Base-by-base conservation (phyloP, 1,140 invertebrate species). In the Globodera ellingtonae region DNA sequence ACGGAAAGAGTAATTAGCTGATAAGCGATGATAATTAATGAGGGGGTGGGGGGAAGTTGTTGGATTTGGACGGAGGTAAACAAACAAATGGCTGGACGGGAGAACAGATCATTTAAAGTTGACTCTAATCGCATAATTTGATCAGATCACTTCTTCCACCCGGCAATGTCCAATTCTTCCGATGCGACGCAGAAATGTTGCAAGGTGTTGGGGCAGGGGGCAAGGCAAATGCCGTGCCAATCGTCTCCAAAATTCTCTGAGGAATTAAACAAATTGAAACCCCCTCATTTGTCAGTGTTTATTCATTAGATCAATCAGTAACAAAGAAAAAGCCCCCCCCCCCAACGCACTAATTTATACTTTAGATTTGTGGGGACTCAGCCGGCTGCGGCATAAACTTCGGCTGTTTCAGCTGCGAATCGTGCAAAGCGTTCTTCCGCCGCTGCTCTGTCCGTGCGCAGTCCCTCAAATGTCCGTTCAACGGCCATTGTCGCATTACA, bases 361-460 rank as follows among this genome's bases (percentile, higher is more conserved):
- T 13, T 52, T 2, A 74, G 72, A 74, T 74, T 59, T 74, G 72
- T n/a, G 72, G 72, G 6, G 72, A 74, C 24, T 59, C n/a, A 15
- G 48, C 44, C 21, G 50, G 50, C n/a, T 70, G 67, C 35, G 72
- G 72, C 50, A 21, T 65, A 5, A 74, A 74, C 46, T 74, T 74
- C 18, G 50, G 50, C 50, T 56, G 50, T 59, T n/a, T 74, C 35
- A 74, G 72, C 24, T 74, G 72, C 59, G 72, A 74, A 1, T 59
- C 50, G 50, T 74, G 72, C 72, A 74, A 74, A n/a, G 72, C 72
- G 8, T 74, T 74, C 47, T 74, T 74, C 46, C 72, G 72, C 50
- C 50, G 72, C 35, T 59, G 59, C 21, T 74, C 44, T 4, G 50
- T 52, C 47, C 50, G 72, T 44, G 8, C 50, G 24, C 72, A 52